These are phyloP conservation scores for Hypomecis atomaria DNA, from an alignment of 2,888 invertebrate genomes.

Conservation along the genomic window DNA sequence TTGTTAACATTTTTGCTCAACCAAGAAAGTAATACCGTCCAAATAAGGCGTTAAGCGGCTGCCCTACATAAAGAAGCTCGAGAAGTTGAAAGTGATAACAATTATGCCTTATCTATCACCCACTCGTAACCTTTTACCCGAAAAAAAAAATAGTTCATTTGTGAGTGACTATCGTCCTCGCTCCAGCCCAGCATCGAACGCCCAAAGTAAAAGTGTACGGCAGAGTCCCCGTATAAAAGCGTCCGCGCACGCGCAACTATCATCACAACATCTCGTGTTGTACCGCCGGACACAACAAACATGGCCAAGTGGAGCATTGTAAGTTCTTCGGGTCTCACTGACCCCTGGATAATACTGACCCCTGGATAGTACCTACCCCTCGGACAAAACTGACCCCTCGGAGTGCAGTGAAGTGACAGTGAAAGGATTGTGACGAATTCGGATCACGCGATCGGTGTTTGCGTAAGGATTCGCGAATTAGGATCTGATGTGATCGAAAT, in stretches of 20 bases:
- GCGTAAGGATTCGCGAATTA: conserved; percentile 31
- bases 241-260: conserved; percentile 49
- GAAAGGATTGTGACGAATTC: conserved; percentile 37
- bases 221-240: conserved; percentile 76
- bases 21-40: background rate
- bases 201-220: conserved; percentile 78
- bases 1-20: background rate
- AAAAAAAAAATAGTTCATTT: conserved; percentile 66
- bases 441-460: conserved; percentile 27
- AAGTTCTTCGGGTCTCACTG: conserved; percentile 54
- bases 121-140: conserved; percentile 47
- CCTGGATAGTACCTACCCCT: conserved; percentile 21
- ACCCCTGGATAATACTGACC: conserved; percentile 11
- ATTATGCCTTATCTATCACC: conserved; percentile 32
- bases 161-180: conserved; percentile 73
- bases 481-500: conserved; percentile 26
- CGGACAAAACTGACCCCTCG: conserved; percentile 36
- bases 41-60: conserved; percentile 4
- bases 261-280: conserved; percentile 72
- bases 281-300: conserved; percentile 62
- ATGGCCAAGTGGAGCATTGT: conserved; percentile 80
- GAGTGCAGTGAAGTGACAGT: conserved; percentile 74
- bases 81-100: conserved; percentile 5
- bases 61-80: conserved; percentile 12
- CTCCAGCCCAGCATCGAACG: conserved; percentile 57